These are phyloP conservation scores for Rotaria macrura DNA, from an alignment of 2,888 invertebrate species.

Conservation along the genomic window DNA sequence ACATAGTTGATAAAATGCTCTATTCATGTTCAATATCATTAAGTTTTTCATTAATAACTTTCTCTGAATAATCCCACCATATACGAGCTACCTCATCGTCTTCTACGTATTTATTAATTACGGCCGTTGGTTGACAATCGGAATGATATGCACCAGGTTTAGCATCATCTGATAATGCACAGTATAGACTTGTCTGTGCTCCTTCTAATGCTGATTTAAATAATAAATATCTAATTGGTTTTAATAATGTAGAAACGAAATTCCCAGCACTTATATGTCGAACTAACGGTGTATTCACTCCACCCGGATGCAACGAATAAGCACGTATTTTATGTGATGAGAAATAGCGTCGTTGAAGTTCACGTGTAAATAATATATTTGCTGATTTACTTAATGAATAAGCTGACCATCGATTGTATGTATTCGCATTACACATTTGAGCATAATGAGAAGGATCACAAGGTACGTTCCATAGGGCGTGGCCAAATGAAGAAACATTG, in stretches of 20 bases:
- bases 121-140: background rate
- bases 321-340: background rate
- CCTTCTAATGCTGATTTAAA: background rate
- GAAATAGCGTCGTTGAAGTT: background rate
- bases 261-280: background rate
- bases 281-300: background rate
- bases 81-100: background rate
- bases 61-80: conserved; percentile 8
- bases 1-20: too few species aligned
- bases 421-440: background rate
- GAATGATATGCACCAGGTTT: background rate
- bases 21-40: background rate
- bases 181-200: background rate
- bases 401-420: background rate
- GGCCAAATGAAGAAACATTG: background rate
- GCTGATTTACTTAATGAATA: background rate
- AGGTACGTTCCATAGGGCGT: background rate
- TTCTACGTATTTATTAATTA: background rate
- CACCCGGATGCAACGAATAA: background rate
- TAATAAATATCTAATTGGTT: background rate
- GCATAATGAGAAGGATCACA: background rate
- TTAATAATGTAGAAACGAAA: background rate
- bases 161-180: background rate
- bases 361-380: background rate
- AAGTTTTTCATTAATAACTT: background rate